Base-by-base conservation (phyloP, 2,797 vertebrate species). In the Falco novaeseelandiae region DNA sequence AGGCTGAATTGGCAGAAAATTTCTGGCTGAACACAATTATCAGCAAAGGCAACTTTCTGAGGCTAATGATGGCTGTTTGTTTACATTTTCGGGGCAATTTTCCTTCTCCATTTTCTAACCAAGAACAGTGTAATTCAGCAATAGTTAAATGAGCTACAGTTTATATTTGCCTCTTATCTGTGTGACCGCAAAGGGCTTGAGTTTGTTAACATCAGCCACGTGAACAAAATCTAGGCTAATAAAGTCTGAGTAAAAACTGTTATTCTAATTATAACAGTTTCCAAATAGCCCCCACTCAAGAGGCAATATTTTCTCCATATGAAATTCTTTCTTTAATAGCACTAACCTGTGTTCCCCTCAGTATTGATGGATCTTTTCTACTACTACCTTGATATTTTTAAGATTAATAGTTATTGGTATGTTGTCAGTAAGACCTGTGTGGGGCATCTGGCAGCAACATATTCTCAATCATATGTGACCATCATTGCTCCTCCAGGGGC, bases 1-100 rank as follows among this genome's bases (percentile, higher is more conserved):
- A 87, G 94, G 90, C 91, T 93, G 88, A 96, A 84, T 34, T 94
- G 86, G 83, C 83, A 93, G 57, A 84, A 97, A 89, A 82, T 34
- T 76, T 88, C 84, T 78, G 72, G 3, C 61, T 83, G 49, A 74
- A n/a, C 61, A 52, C 5, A 9, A 26, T 90, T 84, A 66, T 51
- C 54, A 88, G 38, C 36, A 84, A 82, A 86, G 14, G 21, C 34
- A 86, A 55, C 38, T 52, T 84, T 87, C 72, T 72, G 76, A 76
- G 42, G 34, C 14, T 93, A 57, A 36, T 6, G 2, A 15, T 72
- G 18, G 14, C 18, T 46, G 13, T 15, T 54, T 71, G 3, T 67
- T 81, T 72, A n/a, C 14, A 36, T 65, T 95, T 86, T 42, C 22
- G 30, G 38, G n/a, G 10, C 6, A 74, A 55, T 85, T 81, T 81